Percentiles rank a stretch among this genome's conserved stretches.
phyloP scores from a whole-genome alignment of 64 coral and sea anemone genomes.

The Dendronephthya gigantea region DNA sequence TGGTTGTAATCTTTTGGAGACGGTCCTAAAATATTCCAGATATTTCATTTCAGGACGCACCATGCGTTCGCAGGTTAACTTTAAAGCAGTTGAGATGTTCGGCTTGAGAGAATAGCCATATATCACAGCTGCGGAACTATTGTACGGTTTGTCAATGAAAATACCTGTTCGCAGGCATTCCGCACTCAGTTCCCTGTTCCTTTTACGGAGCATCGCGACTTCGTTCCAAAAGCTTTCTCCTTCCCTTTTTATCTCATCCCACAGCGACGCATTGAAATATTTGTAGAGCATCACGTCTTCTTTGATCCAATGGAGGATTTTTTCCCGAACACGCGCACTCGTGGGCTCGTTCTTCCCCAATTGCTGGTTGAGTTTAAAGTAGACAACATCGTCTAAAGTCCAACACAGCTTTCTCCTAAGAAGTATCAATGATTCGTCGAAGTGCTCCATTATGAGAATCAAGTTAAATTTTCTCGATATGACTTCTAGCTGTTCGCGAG shows the following conservation, averaged over 20 bases:
- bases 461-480: conserved; percentile 62
- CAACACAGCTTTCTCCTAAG: conserved; percentile 69
- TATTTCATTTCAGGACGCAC: background rate
- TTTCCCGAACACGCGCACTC: background rate
- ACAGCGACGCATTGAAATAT: conserved; percentile 41
- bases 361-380: conserved; percentile 70
- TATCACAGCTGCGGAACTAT: background rate
- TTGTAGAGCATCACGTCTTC: conserved; percentile 27
- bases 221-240: conserved; percentile 18
- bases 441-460: conserved; percentile 60
- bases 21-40: background rate
- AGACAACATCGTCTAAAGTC: conserved; percentile 58
- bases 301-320: conserved; percentile 21
- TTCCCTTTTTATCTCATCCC: conserved; percentile 21
- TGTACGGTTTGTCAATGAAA: background rate
- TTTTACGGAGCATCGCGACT: background rate
- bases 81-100: background rate
- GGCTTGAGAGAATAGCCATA: background rate
- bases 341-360: background rate
- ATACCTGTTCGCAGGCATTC: background rate
- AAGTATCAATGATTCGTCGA: conserved; percentile 75
- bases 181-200: conserved; percentile 7
- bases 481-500: conserved; percentile 20
- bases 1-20: background rate
- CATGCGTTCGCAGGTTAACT: background rate